Percentiles rank a stretch among this genome's conserved stretches.
phyloP scores from a whole-genome alignment of 1,140 invertebrate species.

The Conus betulinus region DNA sequence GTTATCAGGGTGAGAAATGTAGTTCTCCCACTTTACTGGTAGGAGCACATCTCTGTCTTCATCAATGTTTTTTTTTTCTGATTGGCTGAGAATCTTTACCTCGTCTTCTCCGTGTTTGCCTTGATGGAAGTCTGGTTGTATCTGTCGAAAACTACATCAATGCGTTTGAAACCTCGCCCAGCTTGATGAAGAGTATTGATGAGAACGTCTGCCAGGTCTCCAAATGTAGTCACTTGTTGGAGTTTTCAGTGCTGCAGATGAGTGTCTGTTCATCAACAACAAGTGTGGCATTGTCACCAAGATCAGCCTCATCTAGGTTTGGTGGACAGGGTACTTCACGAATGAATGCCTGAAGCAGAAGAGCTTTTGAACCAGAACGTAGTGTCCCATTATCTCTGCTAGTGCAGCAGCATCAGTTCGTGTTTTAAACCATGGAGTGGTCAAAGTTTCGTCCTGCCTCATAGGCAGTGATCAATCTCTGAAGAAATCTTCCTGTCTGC shows the following conservation, averaged over 20 bases:
- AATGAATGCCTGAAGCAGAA: not conserved
- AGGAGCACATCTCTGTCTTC: no score
- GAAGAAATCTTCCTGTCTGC: not conserved
- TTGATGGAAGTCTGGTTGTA: not conserved
- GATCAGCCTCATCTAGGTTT: not conserved
- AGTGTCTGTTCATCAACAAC: not conserved
- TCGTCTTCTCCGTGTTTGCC: no score
- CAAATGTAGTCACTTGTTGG: not conserved
- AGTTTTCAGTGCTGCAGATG: not conserved
- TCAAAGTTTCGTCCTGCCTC: not conserved
- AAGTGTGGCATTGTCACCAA: not conserved
- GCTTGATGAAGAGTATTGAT: not conserved
- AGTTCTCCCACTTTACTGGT: no score
- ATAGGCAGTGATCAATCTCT: not conserved
- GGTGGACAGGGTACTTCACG: not conserved
- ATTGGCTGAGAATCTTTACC: no score
- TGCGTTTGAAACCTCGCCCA: not conserved
- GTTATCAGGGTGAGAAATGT: no score
- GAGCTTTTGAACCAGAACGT: not conserved
- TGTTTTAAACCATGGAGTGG: not conserved
- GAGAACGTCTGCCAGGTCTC: not conserved
- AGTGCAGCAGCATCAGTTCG: not conserved
- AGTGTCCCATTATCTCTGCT: not conserved
- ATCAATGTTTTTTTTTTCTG: no score
- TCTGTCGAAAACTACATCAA: constrained; percentile 9